Conservation (phyloP, 2,797 vertebrate genomes). For the Sus cebifrons region DNA sequence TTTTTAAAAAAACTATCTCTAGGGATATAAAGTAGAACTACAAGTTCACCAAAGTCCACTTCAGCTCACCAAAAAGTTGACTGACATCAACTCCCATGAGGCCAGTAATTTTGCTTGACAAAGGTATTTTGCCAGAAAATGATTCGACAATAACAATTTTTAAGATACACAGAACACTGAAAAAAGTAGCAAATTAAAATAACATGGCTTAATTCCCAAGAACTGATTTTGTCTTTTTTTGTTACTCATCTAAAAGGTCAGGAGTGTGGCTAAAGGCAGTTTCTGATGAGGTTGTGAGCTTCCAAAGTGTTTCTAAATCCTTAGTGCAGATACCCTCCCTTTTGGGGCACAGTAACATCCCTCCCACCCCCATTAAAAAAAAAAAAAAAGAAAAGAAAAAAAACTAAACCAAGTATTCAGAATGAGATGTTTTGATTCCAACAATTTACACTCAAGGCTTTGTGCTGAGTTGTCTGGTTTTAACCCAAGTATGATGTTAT, state of each 20-base stretch:
- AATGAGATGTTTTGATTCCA: conserved; percentile 91
- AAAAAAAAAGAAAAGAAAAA: conserved; percentile 85
- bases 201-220: conserved; percentile 84
- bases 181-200: conserved; percentile 78
- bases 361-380: conserved; percentile 89
- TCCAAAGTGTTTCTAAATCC: conserved; percentile 91
- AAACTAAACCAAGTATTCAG: conserved; percentile 87
- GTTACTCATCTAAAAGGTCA: conserved; percentile 84
- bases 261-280: conserved; percentile 82
- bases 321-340: conserved; percentile 89
- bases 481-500: conserved; percentile 82
- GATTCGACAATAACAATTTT: conserved; percentile 72
- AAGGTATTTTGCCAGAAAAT: conserved; percentile 76
- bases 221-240: conserved; percentile 82
- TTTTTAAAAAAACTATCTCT: conserved; percentile 47
- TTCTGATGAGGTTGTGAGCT: conserved; percentile 62
- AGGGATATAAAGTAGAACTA: conserved; percentile 67
- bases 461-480: conserved; percentile 85
- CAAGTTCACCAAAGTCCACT: conserved; percentile 67
- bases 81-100: conserved; percentile 56
- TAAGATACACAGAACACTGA: conserved; percentile 39
- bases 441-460: conserved; percentile 80
- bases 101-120: conserved; percentile 72
- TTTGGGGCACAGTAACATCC: conserved; percentile 83
- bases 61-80: conserved; percentile 72